Evolutionary conservation across 2,113 vertebrate species (phyloP).

Genomic region (Ornithorhynchus anatinus): DNA sequence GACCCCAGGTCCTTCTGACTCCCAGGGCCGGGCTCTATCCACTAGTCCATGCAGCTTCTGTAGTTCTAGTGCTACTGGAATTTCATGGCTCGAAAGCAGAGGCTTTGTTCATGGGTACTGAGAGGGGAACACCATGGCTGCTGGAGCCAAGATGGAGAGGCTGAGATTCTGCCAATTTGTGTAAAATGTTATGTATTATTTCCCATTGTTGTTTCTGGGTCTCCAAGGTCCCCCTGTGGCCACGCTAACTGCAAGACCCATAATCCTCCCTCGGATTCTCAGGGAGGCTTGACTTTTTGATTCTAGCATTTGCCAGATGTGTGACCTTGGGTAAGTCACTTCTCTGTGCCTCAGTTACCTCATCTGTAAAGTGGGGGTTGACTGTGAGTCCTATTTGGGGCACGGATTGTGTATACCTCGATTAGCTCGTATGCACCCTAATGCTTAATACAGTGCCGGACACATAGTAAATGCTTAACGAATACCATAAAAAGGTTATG

Average conservation of each 20-base stretch:
- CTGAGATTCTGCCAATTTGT: not conserved
- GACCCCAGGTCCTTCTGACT: no score
- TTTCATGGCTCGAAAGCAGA: no score
- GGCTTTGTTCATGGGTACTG: no score
- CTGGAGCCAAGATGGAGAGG: not conserved
- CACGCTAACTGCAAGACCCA: no score
- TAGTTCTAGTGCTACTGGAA: no score
- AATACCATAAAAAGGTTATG: no score
- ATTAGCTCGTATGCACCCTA: not conserved
- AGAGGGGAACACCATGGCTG: not conserved
- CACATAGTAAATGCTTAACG: not conserved
- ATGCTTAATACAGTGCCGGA: not conserved
- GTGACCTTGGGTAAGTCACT: constrained; percentile 11
- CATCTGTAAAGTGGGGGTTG: not conserved
- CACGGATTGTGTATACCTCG: no score
- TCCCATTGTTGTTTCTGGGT: constrained; percentile 16
- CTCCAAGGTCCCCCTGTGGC: not conserved
- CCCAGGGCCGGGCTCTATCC: no score
- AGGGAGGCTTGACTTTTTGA: no score
- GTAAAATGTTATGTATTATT: not conserved
- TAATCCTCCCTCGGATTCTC: no score
- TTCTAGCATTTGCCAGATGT: not conserved
- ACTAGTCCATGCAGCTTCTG: no score
- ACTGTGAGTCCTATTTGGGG: not conserved
- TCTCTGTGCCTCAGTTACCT: not conserved